A percentile compares a stretch with the other conserved stretches of the same genome.
These are phyloP conservation scores for Thermophis baileyi DNA, from an alignment of 2,113 vertebrate genomes.

Conservation along the genomic window DNA sequence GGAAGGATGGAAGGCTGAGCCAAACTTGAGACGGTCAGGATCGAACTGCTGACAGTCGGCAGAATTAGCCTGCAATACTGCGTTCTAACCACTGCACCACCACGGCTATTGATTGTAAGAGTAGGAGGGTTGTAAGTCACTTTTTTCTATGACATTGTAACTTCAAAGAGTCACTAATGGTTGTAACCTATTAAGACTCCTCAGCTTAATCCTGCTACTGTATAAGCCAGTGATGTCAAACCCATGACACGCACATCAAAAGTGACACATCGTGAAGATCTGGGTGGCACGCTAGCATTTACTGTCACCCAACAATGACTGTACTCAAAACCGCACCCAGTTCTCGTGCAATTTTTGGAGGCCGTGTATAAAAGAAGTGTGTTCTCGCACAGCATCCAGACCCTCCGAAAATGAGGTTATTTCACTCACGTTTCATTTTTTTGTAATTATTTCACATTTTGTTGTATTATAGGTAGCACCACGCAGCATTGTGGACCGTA, in stretches of 20 bases:
- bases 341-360: background rate
- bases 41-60: no score
- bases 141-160: background rate
- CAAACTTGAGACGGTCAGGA: no score
- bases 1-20: no score
- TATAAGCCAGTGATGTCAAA: background rate
- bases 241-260: background rate
- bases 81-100: no score
- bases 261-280: background rate
- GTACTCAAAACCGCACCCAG: background rate
- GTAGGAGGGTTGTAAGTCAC: background rate
- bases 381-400: background rate
- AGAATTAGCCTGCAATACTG: no score
- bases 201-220: background rate
- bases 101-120: no score
- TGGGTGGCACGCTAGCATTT: background rate
- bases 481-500: no score
- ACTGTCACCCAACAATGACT: background rate
- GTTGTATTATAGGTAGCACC: no score
- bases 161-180: background rate
- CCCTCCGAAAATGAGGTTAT: background rate
- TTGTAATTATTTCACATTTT: background rate
- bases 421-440: background rate
- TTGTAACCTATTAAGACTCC: background rate
- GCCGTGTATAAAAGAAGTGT: background rate